Percentiles rank a stretch among this genome's conserved stretches.
These are phyloP conservation scores for Chionomys nivalis DNA, from an alignment of 2,113 vertebrate species.

Conservation along the genomic window DNA sequence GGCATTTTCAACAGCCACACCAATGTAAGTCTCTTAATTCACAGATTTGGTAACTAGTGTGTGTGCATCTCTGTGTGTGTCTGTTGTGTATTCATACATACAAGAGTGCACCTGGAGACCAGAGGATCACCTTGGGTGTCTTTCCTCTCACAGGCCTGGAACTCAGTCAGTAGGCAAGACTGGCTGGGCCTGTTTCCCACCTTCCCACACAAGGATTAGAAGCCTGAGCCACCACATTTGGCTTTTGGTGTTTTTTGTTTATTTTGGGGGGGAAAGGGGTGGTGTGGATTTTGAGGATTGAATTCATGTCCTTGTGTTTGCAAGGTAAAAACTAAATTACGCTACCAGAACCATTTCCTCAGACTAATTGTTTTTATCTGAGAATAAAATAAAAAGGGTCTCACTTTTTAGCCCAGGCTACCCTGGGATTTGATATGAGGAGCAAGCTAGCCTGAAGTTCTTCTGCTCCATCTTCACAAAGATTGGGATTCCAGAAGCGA, in stretches of 20 bases:
- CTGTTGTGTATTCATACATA: not conserved
- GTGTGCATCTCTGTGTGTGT: not conserved
- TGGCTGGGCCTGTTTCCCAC: not conserved
- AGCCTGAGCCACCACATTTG: not conserved
- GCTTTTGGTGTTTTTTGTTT: not conserved
- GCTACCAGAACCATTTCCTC: not conserved
- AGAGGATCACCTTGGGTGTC: not conserved
- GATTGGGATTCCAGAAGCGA: not conserved
- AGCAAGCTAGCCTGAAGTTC: not conserved
- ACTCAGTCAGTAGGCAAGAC: not conserved
- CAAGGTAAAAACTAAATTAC: not conserved
- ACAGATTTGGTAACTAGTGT: not conserved
- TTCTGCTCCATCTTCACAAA: not conserved
- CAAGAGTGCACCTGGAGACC: not conserved
- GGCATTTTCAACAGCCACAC: not conserved
- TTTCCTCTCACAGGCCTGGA: not conserved
- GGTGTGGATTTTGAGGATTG: not conserved
- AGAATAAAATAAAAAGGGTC: not conserved
- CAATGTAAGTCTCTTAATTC: constrained; percentile 7
- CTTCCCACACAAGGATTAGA: not conserved
- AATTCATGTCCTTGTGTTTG: not conserved
- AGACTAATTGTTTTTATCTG: not conserved
- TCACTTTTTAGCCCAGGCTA: not conserved
- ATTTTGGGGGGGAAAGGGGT: not conserved
- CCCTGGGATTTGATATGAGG: no score